Conservation (phyloP, 2,797 vertebrate species). For the Trematomus bernacchii region DNA sequence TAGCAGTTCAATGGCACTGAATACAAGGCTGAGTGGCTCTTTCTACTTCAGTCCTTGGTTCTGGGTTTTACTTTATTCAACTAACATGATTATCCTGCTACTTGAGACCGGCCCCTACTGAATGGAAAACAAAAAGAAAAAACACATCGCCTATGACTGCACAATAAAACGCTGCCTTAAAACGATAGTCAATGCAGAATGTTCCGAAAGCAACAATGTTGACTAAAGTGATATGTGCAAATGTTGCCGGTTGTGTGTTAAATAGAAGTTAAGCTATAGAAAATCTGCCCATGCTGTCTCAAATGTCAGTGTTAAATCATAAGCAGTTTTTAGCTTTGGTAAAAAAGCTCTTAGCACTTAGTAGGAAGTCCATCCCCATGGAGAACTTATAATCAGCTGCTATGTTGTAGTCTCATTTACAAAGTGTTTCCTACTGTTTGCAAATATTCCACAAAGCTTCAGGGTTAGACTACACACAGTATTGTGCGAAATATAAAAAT, state of each 20-base stretch:
- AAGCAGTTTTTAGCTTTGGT: background rate
- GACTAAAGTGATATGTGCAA: slow-evolving; percentile 1
- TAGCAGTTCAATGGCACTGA: slow-evolving; percentile 47
- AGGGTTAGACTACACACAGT: slow-evolving; percentile 17
- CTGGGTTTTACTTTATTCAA: slow-evolving; percentile 27
- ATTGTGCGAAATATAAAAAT: slow-evolving; percentile 19
- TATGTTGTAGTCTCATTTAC: background rate
- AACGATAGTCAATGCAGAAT: slow-evolving; percentile 6
- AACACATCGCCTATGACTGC: background rate
- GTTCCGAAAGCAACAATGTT: background rate
- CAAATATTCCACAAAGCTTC: slow-evolving; percentile 31
- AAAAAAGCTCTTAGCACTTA: background rate
- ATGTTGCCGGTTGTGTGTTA: slow-evolving; percentile 7
- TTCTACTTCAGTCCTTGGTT: slow-evolving; percentile 36
- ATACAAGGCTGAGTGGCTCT: slow-evolving; percentile 13
- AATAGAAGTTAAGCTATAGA: background rate
- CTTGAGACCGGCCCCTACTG: background rate
- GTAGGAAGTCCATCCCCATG: background rate
- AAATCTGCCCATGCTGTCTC: slow-evolving; percentile 5
- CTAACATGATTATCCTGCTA: slow-evolving; percentile 32
- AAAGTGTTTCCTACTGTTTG: background rate
- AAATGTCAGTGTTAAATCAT: background rate
- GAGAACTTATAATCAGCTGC: background rate
- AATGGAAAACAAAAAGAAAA: slow-evolving; percentile 7
- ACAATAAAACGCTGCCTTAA: background rate